Evolutionary conservation across 2,888 invertebrate species (phyloP), one percentile per base, ranked within the genome.

Genomic region (Rotaria sp.): DNA sequence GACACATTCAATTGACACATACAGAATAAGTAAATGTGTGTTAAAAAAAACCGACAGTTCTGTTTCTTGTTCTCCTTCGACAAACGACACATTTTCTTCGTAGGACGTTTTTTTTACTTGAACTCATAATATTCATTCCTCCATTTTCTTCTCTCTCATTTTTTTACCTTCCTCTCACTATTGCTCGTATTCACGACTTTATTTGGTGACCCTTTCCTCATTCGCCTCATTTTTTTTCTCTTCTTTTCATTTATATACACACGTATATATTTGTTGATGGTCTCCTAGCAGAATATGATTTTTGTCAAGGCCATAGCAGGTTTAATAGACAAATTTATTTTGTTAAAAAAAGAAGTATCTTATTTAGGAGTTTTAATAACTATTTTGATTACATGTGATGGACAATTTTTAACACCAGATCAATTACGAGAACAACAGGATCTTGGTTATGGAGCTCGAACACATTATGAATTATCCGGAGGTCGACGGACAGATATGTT

Each of bases 391-490:
- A 13, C 18, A n/a, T 45, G 26, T 45, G 5, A 80, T 45, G 45
- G 80, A 45, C 80, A 80, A 80, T n/a, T 80, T 45, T 80, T 80
- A 45, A 80, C 80, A 5, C 80, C 80, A 45, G 80, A 80, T 80
- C 80, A 80, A 80, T 80, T 80, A 80, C 45, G 45, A n/a, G 45
- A 45, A 26, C 24, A 80, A 80, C 80, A 80, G 11, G 45, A 80
- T 3, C 10, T 41, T 2, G 45, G 45, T n/a, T 45, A 80, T 45
- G 80, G 45, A n/a, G 45, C 45, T 45, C 45, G 80, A 24, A 80
- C 80, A 80, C 80, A 80, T n/a, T 80, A 80, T n/a, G 80, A 80
- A 26, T 13, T n/a, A 24, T n/a, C 80, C 11, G 80, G 80, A n/a
- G 45, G 41, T 80, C 80, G 80, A 45, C 80, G 80, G 4, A 80